Evolutionary conservation across 2,113 vertebrate genomes (phyloP).

Genomic region (Phyllopteryx taeniolatus): DNA sequence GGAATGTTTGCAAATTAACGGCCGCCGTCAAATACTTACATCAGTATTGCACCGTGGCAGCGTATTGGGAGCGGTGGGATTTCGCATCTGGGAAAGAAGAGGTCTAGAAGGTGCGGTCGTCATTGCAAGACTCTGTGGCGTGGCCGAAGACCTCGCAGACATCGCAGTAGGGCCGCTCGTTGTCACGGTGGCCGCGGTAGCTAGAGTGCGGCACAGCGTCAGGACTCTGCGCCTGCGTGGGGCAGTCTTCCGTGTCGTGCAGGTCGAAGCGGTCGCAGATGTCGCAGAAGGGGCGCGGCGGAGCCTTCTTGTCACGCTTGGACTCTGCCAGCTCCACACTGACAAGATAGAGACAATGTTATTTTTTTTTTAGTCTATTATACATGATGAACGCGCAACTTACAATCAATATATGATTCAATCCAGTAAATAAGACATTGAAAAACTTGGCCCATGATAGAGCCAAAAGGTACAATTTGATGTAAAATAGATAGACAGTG

Average conservation of each 20-base stretch:
- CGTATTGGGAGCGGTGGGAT: slow-evolving; percentile 50
- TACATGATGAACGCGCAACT: too few relatives aligned
- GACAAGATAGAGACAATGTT: background rate
- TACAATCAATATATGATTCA: too few relatives aligned
- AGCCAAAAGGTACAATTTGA: too few relatives aligned
- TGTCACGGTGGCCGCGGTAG: slow-evolving; percentile 81
- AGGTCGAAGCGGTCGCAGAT: slow-evolving; percentile 97
- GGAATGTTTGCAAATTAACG: background rate
- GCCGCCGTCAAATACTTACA: slow-evolving; percentile 26
- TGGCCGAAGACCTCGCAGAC: slow-evolving; percentile 95
- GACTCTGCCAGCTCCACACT: slow-evolving; percentile 38
- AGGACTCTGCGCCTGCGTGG: slow-evolving; percentile 86
- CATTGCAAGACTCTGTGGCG: slow-evolving; percentile 87
- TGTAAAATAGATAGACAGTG: too few relatives aligned
- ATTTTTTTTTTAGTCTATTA: background rate
- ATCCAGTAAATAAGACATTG: too few relatives aligned
- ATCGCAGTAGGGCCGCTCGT: slow-evolving; percentile 90
- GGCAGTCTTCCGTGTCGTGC: slow-evolving; percentile 95
- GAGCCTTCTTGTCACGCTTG: slow-evolving; percentile 81
- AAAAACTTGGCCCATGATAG: too few relatives aligned
- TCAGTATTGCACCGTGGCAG: slow-evolving; percentile 63
- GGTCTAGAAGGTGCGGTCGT: slow-evolving; percentile 90
- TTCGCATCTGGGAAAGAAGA: background rate
- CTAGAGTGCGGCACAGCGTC: slow-evolving; percentile 87
- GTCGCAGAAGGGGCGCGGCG: slow-evolving; percentile 92